Base-by-base conservation (phyloP, 1,140 invertebrate species). In the Acromyrmex echinatior region DNA sequence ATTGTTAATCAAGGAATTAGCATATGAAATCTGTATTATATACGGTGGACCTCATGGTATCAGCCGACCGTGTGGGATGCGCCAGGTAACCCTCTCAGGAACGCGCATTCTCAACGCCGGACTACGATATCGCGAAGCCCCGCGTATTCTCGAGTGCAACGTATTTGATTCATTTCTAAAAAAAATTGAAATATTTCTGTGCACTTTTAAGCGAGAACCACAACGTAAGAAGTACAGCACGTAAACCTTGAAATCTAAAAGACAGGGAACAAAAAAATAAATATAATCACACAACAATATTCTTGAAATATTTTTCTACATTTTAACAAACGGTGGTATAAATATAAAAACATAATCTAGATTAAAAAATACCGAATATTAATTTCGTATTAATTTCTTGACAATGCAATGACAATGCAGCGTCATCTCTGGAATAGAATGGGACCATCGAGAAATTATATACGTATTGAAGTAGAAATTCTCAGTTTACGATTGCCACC, bases 1-100 rank as follows among this genome's bases (percentile, higher is more conserved):
- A 93, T 93, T 94, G 93, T 94, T 94, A 94, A 94, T 94, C 93
- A 93, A 91, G 86, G 93, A 94, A 94, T 94, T 94, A 94, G 90
- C 93, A 94, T 94, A 94, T 92, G 92, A 93, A 93, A 93, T 93
- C 92, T 90, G 91, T 94, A 93, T 92, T 93, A 92, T 94, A 91
- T 87, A 79, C 88, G 78, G 68, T 85, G 87, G 73, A 62, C 74
- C 65, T 70, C 63, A 65, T 49, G 63, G 78, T 89, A 90, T 79
- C 88, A 77, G 58, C 77, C 87, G 74, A 49, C 49, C 71, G 65
- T 68, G 58, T 66, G 66, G 79, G 86, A 84, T 88, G 89, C 88
- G 73, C 86, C 45, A 66, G 80, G 86, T 87, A 90, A 77, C 86
- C 63, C 77, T 79, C 53, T 53, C 25, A 49, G 65, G 73, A 60